Evolutionary conservation across 1,140 invertebrate genomes (phyloP), one percentile per base, ranked within the genome.

Genomic region (Brachionus plicatilis): DNA sequence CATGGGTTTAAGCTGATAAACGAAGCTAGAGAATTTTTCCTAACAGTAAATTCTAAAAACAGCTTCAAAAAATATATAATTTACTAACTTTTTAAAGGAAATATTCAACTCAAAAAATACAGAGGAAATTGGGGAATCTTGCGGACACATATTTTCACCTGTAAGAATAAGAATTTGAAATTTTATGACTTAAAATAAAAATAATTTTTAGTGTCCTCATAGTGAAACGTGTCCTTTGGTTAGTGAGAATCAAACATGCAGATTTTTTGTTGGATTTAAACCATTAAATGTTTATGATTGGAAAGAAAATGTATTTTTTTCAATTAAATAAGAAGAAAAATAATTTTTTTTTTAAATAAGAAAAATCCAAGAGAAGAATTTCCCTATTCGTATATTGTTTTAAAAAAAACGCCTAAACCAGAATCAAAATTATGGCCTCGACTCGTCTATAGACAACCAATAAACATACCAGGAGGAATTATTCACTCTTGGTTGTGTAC

Each of bases 401-500:
- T 76, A 27, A 76, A 76, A 76, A 76, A 76, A 50, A 53, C 72
- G 12, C 20, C 43, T 4, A 12, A 24, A 14, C 43, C 37, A 0
- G 17, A 43, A 7, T 9, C 29, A 45, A 60, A 29, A 12, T 65
- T 41, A 11, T 82, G 79, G 79, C 79, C 79, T 5, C 50, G 79
- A 2, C 43, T 82, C 5, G 79, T 82, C 8, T 82, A 65, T n/a
- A 60, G n/a, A 65, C 79, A 82, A 6, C 79, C 79, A n/a, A 11
- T 33, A 27, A 37, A 47, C 0, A 20, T 68, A 68, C 14, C 2
- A 0, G 53, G 65, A 33, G 79, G 53, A 29, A 47, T 82, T 14
- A 45, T 60, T 12, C 79, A 82, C 27, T 65, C 53, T 3, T 82
- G 79, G 79, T 47, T 82, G n/a, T 82, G 79, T 47, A 65, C 53